Base-by-base conservation (phyloP, 2,888 invertebrate genomes). In the Limenitis camilla region DNA sequence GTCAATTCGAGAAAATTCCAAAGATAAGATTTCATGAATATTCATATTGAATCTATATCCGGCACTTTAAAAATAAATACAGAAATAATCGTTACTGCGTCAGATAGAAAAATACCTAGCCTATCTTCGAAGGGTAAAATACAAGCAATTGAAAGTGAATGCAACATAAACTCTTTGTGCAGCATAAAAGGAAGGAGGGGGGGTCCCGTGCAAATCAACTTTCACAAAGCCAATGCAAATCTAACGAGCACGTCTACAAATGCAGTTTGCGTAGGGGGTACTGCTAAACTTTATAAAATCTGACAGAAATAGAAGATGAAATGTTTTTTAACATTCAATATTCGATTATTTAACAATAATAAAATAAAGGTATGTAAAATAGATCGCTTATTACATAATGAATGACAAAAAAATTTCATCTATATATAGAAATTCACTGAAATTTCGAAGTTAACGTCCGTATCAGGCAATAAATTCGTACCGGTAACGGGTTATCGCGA, bases 401-500 rank as follows among this genome's bases (percentile, higher is more conserved):
- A n/a, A n/a, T n/a, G n/a, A n/a, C n/a, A n/a, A n/a, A n/a, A n/a
- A n/a, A n/a, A n/a, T n/a, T 29, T 38, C 9, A 33, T 39, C 42
- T 51, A 35, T 19, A 36, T 43, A n/a, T 6, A 32, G 10, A 33
- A 45, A 69, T 69, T 74, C 68, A 67, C 65, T 62, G 68, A 55
- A 66, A 65, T 65, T 71, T 66, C 50, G 61, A 64, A 64, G 63
- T 65, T 57, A 66, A 52, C 46, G 43, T 49, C 54, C 35, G 50
- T 45, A 65, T 66, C 59, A 56, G 59, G 61, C 64, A 70, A 72
- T 70, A 67, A 64, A 65, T 68, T 63, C 67, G 79, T 78, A 72
- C 81, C 78, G 71, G 81, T 76, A 77, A 78, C 72, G 63, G 66
- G 61, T 61, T 63, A 68, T 68, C 75, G 68, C 76, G 67, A 63